A percentile compares a stretch with the other conserved stretches of the same genome.
phyloP scores from a whole-genome alignment of 2,888 invertebrate species.

The Lasius platythorax region DNA sequence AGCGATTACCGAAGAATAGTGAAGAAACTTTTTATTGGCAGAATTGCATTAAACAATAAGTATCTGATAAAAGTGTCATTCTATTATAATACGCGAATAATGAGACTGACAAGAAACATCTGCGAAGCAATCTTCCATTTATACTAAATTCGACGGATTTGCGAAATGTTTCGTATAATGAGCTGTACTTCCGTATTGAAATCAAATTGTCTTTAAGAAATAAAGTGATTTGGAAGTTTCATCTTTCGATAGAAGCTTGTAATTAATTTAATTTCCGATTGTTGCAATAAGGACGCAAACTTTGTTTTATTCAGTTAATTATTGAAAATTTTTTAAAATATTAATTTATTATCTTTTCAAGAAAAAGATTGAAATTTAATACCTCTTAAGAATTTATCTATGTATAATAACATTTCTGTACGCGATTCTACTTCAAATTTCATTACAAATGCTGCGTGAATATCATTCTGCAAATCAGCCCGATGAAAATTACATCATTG shows the following conservation, averaged over 20 bases:
- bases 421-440: background rate
- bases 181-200: background rate
- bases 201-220: background rate
- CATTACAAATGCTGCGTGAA: background rate
- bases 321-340: background rate
- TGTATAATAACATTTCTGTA: background rate
- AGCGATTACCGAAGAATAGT: conserved; percentile 10
- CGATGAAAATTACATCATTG: conserved; percentile 8
- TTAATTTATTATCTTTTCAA: background rate
- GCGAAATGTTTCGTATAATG: conserved; percentile 12
- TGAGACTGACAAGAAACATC: background rate
- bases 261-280: background rate
- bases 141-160: background rate
- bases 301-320: background rate
- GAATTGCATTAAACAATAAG: conserved; percentile 26
- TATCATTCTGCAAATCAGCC: background rate
- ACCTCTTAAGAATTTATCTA: background rate
- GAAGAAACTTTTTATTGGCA: conserved; percentile 22
- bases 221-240: conserved; percentile 4
- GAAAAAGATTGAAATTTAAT: background rate
- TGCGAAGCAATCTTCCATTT: background rate
- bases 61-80: background rate
- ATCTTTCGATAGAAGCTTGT: background rate
- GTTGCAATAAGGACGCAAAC: background rate
- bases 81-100: background rate